Conservation (phyloP, 2,888 invertebrate genomes). For the Zaprionus obscuricornis region DNA sequence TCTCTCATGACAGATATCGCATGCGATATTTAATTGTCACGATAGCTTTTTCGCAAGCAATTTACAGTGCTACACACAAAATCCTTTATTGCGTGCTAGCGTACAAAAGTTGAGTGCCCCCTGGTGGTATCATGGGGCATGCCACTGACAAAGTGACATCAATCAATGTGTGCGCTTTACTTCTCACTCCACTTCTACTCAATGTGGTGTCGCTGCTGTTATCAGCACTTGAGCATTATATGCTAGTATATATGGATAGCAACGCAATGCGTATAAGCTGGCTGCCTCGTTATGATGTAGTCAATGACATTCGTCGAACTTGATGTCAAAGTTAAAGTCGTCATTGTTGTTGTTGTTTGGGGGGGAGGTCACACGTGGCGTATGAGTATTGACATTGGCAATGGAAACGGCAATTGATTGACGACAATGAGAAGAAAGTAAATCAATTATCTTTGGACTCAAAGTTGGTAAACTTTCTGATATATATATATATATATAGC, state of each 20-base stretch:
- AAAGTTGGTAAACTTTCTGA: constrained; percentile 20
- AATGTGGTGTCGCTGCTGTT: constrained; percentile 32
- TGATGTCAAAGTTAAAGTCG: too few species aligned
- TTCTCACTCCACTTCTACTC: constrained; percentile 32
- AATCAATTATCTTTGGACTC: constrained; percentile 69
- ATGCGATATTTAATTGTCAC: neutral
- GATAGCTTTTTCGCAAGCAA: neutral
- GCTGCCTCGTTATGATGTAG: constrained; percentile 48
- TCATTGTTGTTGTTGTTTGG: constrained; percentile 23
- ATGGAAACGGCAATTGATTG: constrained; percentile 68
- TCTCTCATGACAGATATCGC: too few species aligned
- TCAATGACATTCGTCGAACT: too few species aligned
- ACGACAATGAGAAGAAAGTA: constrained; percentile 70
- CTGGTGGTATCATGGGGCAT: constrained; percentile 25
- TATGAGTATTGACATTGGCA: constrained; percentile 62
- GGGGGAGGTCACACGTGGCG: constrained; percentile 64
- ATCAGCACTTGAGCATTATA: constrained; percentile 62
- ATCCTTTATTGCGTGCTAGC: constrained; percentile 36
- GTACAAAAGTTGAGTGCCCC: constrained; percentile 47
- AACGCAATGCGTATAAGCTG: constrained; percentile 28
- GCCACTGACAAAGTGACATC: constrained; percentile 68
- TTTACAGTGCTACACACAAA: constrained; percentile 1
- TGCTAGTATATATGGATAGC: constrained; percentile 16
- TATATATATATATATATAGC: neutral
- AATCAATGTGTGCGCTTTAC: constrained; percentile 61